Conservation (phyloP, 2,888 invertebrate species). For the Dynastes grantii region DNA sequence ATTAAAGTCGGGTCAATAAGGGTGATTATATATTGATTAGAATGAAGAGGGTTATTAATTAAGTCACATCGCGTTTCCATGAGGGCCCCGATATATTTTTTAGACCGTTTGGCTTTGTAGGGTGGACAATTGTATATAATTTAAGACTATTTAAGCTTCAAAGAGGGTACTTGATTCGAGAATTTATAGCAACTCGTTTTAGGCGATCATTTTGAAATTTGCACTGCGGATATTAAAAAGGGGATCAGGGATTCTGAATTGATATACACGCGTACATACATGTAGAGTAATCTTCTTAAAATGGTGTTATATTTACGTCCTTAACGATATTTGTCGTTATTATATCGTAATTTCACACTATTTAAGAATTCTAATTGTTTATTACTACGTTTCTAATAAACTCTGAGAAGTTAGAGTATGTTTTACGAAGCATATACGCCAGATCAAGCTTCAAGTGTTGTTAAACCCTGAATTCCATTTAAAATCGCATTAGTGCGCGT, state of each 20-base stretch:
- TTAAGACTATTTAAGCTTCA: conserved; percentile 55
- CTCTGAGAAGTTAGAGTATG: no score
- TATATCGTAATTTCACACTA: no score
- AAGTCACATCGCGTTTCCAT: conserved; percentile 58
- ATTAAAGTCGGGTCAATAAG: conserved; percentile 58
- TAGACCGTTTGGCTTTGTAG: conserved; percentile 51
- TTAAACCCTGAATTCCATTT: no score
- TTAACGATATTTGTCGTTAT: no score
- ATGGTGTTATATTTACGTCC: no score
- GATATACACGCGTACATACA: no score
- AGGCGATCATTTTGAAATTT: conserved; percentile 6
- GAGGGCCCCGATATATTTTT: conserved; percentile 55
- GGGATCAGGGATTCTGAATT: no score
- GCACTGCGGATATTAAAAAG: no score
- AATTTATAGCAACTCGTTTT: conserved; percentile 47
- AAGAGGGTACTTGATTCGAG: conserved; percentile 54
- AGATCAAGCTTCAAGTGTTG: background rate
- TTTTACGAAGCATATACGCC: background rate
- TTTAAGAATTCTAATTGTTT: no score
- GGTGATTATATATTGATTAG: conserved; percentile 61
- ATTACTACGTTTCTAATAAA: background rate
- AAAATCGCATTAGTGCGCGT: background rate
- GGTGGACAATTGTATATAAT: conserved; percentile 57
- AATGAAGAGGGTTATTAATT: conserved; percentile 60
- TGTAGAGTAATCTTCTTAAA: no score